Conservation (phyloP, 1,140 invertebrate species). For the Oryctes rhinoceros region DNA sequence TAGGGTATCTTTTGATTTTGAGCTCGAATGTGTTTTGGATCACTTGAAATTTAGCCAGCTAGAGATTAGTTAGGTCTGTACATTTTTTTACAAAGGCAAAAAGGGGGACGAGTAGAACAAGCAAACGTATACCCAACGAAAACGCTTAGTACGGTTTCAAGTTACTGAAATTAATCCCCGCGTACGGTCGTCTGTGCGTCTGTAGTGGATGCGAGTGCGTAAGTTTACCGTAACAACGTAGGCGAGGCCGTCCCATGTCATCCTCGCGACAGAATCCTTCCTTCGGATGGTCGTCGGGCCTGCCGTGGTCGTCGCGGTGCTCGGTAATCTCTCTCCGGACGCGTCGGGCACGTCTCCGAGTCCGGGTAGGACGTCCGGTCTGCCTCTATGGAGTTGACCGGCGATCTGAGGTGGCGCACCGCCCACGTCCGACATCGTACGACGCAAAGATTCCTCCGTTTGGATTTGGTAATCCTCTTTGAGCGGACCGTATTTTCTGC, state of each 20-base stretch:
- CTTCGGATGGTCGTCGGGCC: constrained; percentile 57
- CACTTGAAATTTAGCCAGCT: too few relatives aligned
- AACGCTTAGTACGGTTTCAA: constrained; percentile 5
- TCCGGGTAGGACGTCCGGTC: constrained; percentile 58
- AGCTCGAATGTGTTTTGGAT: too few relatives aligned
- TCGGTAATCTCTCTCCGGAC: constrained; percentile 66
- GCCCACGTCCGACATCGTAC: constrained; percentile 48
- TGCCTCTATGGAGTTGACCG: constrained; percentile 41
- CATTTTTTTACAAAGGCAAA: background rate
- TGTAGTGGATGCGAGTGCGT: background rate
- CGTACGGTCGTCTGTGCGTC: background rate
- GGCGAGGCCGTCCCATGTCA: constrained; percentile 67
- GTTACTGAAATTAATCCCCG: background rate
- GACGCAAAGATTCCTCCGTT: constrained; percentile 15
- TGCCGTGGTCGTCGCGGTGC: constrained; percentile 67
- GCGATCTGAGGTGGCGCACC: constrained; percentile 21
- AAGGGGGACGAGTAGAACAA: background rate
- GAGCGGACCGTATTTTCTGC: constrained; percentile 57
- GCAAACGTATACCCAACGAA: background rate
- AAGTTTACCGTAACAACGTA: constrained; percentile 73
- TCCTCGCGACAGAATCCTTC: constrained; percentile 68
- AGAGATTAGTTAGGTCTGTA: too few relatives aligned
- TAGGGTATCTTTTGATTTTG: too few relatives aligned
- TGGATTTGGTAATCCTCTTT: constrained; percentile 56
- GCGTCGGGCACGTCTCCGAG: constrained; percentile 58